Base-by-base conservation (phyloP, 2,888 invertebrate species). In the Folsomia manolachei region DNA sequence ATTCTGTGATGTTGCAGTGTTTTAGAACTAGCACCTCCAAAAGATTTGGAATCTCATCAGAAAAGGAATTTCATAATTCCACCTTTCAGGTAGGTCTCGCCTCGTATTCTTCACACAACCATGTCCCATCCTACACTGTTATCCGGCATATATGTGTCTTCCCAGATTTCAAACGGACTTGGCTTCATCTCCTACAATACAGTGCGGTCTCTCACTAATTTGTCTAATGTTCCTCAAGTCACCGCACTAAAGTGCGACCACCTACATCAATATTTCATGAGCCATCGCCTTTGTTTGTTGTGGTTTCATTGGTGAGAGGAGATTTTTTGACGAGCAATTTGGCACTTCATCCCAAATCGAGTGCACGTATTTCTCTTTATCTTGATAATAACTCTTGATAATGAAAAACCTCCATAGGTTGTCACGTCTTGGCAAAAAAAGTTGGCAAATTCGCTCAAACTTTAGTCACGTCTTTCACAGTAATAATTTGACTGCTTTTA, bases 361-460 rank as follows among this genome's bases (percentile, higher is more conserved):
- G 56, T 52, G 51, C 67, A 67, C 67, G 67, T 53, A 67, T 26
- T 67, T 56, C 52, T 67, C 60, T 67, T 67, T 26, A 67, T 67
- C 67, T 67, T 67, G 67, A 56, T 67, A 67, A 67, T 67, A 56
- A 56, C 52, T 67, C 24, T 52, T 56, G 65, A 39, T 66, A 52
- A 67, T 67, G 67, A 67, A 53, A 52, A 56, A 39, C 25, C 52
- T 21, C 26, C 18, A 60, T 25, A 26, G 26, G 23, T 14, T 67
- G 67, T 67, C 67, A 67, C 67, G 67, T 67, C 67, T 56, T 24
- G 51, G 53, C 67, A 23, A 56, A 11, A 51, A 66, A 53, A 67
- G 53, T 67, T 67, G 53, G 56, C 67, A 60, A 67, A 67, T 67
- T 53, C 67, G 4, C 27, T 39, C 67, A 39, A n/a, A n/a, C n/a